Percentiles rank a stretch among this genome's conserved stretches.
phyloP scores from a whole-genome alignment of 37 sponge, comb jelly and placozoan genomes.

The Ephydatia muelleri region DNA sequence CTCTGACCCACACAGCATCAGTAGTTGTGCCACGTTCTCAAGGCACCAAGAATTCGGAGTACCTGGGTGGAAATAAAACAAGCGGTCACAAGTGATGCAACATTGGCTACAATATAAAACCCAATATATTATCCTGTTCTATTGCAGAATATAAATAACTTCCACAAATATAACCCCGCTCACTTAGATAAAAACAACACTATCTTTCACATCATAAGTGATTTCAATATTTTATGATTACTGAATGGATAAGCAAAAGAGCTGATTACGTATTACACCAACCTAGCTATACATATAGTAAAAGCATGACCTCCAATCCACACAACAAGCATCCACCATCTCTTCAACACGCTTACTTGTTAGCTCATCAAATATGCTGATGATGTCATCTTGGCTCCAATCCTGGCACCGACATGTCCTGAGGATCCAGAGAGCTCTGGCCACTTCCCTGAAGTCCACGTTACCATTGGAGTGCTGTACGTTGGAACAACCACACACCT shows the following conservation, averaged over 20 bases:
- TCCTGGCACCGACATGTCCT: neutral
- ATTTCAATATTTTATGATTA: too few species aligned
- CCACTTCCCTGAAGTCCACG: constrained; percentile 53
- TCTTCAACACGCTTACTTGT: constrained; percentile 29
- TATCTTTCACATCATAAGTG: too few species aligned
- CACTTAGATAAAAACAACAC: too few species aligned
- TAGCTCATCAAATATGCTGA: constrained; percentile 55
- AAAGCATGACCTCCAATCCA: neutral
- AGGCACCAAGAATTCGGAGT: constrained; percentile 64
- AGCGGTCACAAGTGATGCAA: neutral
- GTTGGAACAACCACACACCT: constrained; percentile 46
- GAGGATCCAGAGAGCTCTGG: constrained; percentile 29
- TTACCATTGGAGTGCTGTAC: constrained; percentile 14
- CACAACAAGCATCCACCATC: neutral
- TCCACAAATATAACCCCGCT: too few species aligned
- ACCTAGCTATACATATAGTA: too few species aligned
- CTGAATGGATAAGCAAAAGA: too few species aligned
- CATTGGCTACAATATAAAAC: neutral
- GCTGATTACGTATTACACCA: too few species aligned
- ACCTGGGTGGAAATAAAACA: neutral
- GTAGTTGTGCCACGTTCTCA: constrained; percentile 55
- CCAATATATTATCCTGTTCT: too few species aligned
- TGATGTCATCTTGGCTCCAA: constrained; percentile 49
- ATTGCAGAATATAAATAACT: too few species aligned
- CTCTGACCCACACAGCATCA: constrained; percentile 32